These are phyloP conservation scores for Habropoda laboriosa DNA, from an alignment of 1,140 invertebrate species.

Conservation along the genomic window DNA sequence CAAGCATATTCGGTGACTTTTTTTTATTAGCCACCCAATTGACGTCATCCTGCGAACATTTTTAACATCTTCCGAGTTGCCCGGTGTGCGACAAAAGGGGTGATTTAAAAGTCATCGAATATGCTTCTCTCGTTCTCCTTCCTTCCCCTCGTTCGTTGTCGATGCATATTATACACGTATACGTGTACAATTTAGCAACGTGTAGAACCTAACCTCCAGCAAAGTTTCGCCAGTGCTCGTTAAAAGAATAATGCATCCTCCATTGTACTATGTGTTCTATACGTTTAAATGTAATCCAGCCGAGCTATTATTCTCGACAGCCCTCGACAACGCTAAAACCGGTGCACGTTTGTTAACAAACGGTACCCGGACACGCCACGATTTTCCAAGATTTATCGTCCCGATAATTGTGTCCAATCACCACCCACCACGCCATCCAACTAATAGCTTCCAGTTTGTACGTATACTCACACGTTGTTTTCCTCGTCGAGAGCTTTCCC, in stretches of 20 bases:
- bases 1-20: slow-evolving; percentile 47
- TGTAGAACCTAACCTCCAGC: neutral
- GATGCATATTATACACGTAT: neutral
- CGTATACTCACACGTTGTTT: neutral
- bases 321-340: neutral
- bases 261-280: neutral
- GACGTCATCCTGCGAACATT: neutral
- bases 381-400: slow-evolving; percentile 2
- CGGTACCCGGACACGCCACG: too few species aligned
- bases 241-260: neutral
- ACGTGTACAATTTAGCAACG: neutral
- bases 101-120: slow-evolving; percentile 26
- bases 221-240: neutral
- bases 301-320: neutral
- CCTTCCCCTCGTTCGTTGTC: neutral
- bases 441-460: neutral
- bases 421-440: too few species aligned
- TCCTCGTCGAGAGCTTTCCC: neutral
- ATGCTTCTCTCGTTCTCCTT: slow-evolving; percentile 20
- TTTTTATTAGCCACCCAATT: neutral
- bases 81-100: too few species aligned
- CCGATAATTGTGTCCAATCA: neutral
- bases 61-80: neutral
- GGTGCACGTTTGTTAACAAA: neutral
- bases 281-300: neutral